These are phyloP conservation scores for Moxostoma hubbsi DNA, from an alignment of 2,797 vertebrate genomes.

Conservation along the genomic window DNA sequence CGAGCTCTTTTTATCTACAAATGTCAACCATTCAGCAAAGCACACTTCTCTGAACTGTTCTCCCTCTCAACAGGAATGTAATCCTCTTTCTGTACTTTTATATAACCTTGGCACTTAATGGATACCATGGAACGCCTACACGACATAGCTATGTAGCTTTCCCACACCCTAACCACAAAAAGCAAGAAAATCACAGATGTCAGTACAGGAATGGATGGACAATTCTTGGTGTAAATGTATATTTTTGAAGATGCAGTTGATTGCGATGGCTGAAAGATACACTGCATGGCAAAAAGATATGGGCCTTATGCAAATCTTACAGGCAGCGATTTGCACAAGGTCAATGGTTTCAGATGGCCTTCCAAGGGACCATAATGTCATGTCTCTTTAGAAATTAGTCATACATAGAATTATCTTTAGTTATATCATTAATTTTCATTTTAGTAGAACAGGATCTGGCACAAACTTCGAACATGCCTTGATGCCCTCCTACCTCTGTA, in stretches of 20 bases:
- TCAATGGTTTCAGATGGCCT: too few relatives aligned
- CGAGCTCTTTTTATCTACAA: constrained; percentile 71
- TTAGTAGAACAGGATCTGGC: too few relatives aligned
- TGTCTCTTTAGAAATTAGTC: too few relatives aligned
- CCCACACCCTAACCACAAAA: neutral
- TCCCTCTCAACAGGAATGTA: constrained; percentile 19
- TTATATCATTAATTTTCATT: too few relatives aligned
- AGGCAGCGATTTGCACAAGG: too few relatives aligned
- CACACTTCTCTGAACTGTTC: constrained; percentile 38
- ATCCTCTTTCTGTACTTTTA: constrained; percentile 39
- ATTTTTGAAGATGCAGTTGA: neutral
- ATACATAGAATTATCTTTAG: too few relatives aligned
- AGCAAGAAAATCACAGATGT: neutral
- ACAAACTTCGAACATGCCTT: too few relatives aligned
- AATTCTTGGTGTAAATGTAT: neutral
- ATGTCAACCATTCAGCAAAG: constrained; percentile 69
- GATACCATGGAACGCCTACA: constrained; percentile 22
- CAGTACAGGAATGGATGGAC: neutral
- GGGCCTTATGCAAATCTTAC: too few relatives aligned
- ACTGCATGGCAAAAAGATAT: too few relatives aligned
- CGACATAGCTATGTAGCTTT: constrained; percentile 20
- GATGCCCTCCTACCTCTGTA: too few relatives aligned
- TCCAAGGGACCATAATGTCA: too few relatives aligned
- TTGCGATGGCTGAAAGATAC: too few relatives aligned
- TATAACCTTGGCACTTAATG: constrained; percentile 43